phyloP scores from a whole-genome alignment of 2,113 vertebrate genomes.

The Anoura caudifer region DNA sequence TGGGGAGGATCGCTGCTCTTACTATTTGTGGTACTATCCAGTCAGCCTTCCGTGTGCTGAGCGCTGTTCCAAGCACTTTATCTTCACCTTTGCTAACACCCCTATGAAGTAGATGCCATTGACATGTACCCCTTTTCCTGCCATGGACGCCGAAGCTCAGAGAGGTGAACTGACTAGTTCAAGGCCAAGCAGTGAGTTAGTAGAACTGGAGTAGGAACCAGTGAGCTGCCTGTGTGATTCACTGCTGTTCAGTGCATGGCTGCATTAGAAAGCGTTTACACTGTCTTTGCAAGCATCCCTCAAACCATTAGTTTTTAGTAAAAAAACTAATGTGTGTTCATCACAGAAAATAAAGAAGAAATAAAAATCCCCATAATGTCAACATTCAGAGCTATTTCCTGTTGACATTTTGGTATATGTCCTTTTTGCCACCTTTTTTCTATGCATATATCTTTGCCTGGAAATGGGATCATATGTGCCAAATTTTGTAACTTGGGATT shows the following conservation, averaged over 20 bases:
- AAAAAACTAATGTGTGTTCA: not conserved
- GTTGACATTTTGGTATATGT: not conserved
- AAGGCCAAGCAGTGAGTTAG: not conserved
- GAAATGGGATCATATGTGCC: not conserved
- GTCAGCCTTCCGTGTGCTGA: not conserved
- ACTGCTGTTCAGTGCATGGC: not conserved
- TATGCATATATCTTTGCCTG: not conserved
- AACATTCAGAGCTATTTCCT: not conserved
- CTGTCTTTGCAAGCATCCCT: not conserved
- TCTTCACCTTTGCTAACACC: not conserved
- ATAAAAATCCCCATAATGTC: not conserved
- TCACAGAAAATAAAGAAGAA: not conserved
- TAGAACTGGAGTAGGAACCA: not conserved
- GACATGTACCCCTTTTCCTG: not conserved
- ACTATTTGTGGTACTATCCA: rapidly evolving
- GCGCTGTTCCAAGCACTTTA: not conserved
- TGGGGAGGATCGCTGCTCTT: no score
- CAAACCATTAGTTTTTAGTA: not conserved
- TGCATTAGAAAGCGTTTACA: not conserved
- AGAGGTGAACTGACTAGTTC: not conserved
- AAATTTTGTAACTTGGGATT: not conserved
- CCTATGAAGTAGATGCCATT: not conserved
- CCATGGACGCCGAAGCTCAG: not conserved
- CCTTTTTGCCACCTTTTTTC: not conserved
- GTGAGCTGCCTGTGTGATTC: not conserved